A percentile compares a stretch with the other conserved stretches of the same genome.
phyloP scores from a whole-genome alignment of 2,797 vertebrate genomes.

The Mus caroli region DNA sequence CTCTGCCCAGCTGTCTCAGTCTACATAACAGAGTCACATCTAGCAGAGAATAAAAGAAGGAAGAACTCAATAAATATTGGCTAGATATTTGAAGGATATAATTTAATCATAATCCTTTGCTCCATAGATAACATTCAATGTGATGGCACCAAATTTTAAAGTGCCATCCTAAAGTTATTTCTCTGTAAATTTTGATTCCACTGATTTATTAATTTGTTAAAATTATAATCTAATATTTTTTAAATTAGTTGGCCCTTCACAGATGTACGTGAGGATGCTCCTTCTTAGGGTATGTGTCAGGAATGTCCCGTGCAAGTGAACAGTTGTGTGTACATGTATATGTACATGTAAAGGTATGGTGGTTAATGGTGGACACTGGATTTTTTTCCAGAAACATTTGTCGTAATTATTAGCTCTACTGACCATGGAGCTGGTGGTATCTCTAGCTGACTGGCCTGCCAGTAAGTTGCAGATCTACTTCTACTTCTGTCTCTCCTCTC shows the following conservation, averaged over 20 bases:
- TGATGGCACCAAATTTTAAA: background rate
- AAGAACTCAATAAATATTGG: background rate
- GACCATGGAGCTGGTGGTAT: background rate
- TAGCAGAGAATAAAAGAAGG: background rate
- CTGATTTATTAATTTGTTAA: background rate
- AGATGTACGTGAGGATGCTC: background rate
- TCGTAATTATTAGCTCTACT: background rate
- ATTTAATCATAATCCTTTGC: background rate
- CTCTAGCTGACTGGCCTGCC: background rate
- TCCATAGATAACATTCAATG: background rate
- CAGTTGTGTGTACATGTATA: background rate
- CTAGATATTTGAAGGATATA: constrained; percentile 13
- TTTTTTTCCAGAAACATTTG: background rate
- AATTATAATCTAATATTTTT: background rate
- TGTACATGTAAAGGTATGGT: background rate
- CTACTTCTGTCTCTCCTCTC: background rate
- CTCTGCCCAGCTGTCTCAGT: background rate
- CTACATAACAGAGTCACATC: background rate
- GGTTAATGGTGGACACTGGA: background rate
- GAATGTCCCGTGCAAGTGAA: background rate
- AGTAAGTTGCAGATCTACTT: background rate
- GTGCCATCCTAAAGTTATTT: background rate
- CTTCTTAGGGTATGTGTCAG: background rate
- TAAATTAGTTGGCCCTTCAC: background rate
- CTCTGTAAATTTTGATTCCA: background rate